Conservation (phyloP, 2,888 invertebrate species). For the Pseudanteris insignis region DNA sequence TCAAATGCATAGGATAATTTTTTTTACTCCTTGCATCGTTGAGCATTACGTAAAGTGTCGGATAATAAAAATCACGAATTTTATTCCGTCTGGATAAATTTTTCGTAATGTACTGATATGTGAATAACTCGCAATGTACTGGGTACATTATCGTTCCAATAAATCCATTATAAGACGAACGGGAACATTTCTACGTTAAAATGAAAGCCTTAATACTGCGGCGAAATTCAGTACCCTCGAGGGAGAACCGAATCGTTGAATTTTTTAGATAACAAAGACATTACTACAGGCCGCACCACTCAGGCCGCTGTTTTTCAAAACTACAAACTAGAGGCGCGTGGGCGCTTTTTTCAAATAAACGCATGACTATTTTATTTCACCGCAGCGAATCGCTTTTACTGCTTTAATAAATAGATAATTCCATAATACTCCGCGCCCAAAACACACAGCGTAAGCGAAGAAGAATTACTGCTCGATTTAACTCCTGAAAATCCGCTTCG, state of each 20-base stretch:
- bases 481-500: slow-evolving; percentile 1
- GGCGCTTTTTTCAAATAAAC: slow-evolving; percentile 13
- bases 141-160: slow-evolving; percentile 11
- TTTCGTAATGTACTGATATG: no score
- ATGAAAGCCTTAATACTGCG: slow-evolving; percentile 26
- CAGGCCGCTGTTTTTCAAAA: slow-evolving; percentile 22
- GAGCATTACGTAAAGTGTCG: no score
- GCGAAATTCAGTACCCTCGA: slow-evolving; percentile 34
- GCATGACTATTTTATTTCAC: slow-evolving; percentile 12
- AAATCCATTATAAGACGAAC: slow-evolving; percentile 21
- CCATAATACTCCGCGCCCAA: slow-evolving; percentile 4
- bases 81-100: no score
- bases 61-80: no score
- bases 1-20: no score
- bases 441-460: not conserved
- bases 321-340: slow-evolving; percentile 4
- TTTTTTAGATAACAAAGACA: slow-evolving; percentile 34
- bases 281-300: slow-evolving; percentile 24
- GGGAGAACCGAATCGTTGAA: slow-evolving; percentile 26
- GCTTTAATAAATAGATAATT: slow-evolving; percentile 26
- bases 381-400: slow-evolving; percentile 16
- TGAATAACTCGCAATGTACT: no score
- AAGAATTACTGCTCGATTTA: no score
- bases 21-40: no score
- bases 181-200: slow-evolving; percentile 12